Base-by-base conservation (phyloP, 2,797 vertebrate genomes). In the Diplodus sargus region DNA sequence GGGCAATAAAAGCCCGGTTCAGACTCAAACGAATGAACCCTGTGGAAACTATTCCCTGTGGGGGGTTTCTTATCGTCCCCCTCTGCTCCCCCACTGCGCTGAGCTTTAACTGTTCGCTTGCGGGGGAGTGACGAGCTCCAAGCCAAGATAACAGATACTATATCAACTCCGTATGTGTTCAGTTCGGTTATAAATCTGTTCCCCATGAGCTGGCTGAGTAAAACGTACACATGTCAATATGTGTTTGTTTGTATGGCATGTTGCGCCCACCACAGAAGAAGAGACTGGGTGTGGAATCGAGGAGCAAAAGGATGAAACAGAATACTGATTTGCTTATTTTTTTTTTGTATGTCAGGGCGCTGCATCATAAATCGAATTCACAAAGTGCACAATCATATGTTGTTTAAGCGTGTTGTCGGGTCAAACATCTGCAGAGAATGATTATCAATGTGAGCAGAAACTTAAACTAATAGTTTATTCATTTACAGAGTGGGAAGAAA, bases 401-500 rank as follows among this genome's bases (percentile, higher is more conserved):
- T 68, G 18, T 56, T 70, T 61, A 6, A 67, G 30, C 53, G 72
- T 8, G 22, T 34, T 34, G 53, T 39, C 70, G 69, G 53, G 43
- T 56, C 76, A 53, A 66, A 62, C 79, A 80, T 16, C 61, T 4
- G 54, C 23, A 28, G 51, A 66, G 59, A 42, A 34, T 2, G 23
- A 58, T 71, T 28, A 64, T 56, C 30, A 17, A 45, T 25, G 23
- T 2, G 58, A 78, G 70, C 5, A 13, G 71, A 59, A 15, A 72
- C 59, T 79, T 45, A 64, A 58, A 76, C 18, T 73, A 64, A 76
- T 39, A 76, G 61, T 81, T 70, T 70, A 67, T 78, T 77, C 51
- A 53, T 72, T 75, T 39, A 20, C 65, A 2, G 61, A 39, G 22
- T 18, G 28, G 47, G 62, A 4, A 28, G n/a, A 64, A 59, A 45